Conservation (phyloP, 1,140 invertebrate species). For the Drosophila virilis region DNA sequence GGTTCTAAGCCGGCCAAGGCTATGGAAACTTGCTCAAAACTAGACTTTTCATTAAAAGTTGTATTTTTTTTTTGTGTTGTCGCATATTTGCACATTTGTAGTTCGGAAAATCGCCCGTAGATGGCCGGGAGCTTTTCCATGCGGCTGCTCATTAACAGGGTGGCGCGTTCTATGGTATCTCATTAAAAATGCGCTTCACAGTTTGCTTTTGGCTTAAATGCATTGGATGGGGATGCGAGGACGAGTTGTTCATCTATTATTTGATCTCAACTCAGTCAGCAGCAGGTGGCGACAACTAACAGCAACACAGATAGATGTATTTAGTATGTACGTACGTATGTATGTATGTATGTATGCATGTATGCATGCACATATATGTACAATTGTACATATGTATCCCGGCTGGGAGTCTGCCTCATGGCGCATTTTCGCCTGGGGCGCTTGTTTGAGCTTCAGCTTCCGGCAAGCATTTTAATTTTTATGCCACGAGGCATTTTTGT, state of each 20-base stretch:
- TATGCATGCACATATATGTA: not conserved
- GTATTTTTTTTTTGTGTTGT: conserved; percentile 18
- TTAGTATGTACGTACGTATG: not conserved
- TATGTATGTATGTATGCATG: not conserved
- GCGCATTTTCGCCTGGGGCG: conserved; percentile 71
- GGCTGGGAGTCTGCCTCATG: conserved; percentile 27
- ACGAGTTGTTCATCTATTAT: conserved; percentile 40
- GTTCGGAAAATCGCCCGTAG: conserved; percentile 9
- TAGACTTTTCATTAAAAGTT: conserved; percentile 13
- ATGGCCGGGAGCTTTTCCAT: not conserved
- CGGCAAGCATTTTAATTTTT: conserved; percentile 82
- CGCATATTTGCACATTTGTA: conserved; percentile 29
- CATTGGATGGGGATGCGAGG: conserved; percentile 23
- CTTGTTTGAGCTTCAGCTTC: conserved; percentile 81
- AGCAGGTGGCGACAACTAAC: conserved; percentile 74
- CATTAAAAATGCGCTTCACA: conserved; percentile 66
- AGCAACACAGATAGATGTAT: conserved; percentile 56
- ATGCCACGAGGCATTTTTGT: conserved; percentile 70
- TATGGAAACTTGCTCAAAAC: not conserved
- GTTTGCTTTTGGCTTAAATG: conserved; percentile 41
- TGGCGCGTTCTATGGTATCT: conserved; percentile 62
- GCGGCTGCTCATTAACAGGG: conserved; percentile 64
- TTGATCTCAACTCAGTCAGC: conserved; percentile 37
- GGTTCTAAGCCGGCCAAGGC: conserved; percentile 15
- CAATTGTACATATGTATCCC: not conserved